Base-by-base conservation (phyloP, 2,113 vertebrate species). In the Engystomops pustulosus region DNA sequence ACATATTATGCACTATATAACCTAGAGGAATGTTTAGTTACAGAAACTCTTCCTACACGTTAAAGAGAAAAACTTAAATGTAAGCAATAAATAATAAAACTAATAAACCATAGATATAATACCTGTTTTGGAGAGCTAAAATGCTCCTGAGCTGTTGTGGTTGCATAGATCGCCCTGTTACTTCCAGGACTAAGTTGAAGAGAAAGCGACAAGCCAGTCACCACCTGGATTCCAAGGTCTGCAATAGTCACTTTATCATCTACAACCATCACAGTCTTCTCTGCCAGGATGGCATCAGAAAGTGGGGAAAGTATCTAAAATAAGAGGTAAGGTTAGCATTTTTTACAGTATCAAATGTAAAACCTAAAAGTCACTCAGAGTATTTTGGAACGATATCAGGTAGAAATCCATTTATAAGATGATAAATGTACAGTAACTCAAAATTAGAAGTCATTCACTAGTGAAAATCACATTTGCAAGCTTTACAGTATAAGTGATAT, bases 241-340 rank as follows among this genome's bases (percentile, higher is more conserved):
- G 96, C 95, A 84, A 98, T 93, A 30, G 95, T 94, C 92, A 98
- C 96, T 90, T 97, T 98, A 88, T 98, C 96, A 0, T 98, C 96
- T 83, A 96, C 90, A 44, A 98, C 96, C 0, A 91, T 95, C 89
- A 98, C 91, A 0, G 95, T 96, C 92, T 94, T 97, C 83, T 97
- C 96, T 0, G 95, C 96, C 91, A 98, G 77, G 87, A 97, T 95
- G 80, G 94, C 89, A 0, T 98, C 95, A 0, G 96, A 97, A 34
- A 97, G 92, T 0, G 97, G 97, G 3, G 96, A 98, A 88, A 97
- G 91, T 45, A 98, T 95, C 97, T 98, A 91, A 1, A 74, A 78
- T 18, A 5, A 41, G 74, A 88, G n/a, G n/a, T n/a, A n/a, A n/a
- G n/a, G n/a, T n/a, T n/a, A n/a, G n/a, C n/a, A n/a, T n/a, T n/a